Percentiles rank a stretch among this genome's conserved stretches.
These are phyloP conservation scores for Trichacis sp. DNA, from an alignment of 2,888 invertebrate genomes.

Conservation along the genomic window DNA sequence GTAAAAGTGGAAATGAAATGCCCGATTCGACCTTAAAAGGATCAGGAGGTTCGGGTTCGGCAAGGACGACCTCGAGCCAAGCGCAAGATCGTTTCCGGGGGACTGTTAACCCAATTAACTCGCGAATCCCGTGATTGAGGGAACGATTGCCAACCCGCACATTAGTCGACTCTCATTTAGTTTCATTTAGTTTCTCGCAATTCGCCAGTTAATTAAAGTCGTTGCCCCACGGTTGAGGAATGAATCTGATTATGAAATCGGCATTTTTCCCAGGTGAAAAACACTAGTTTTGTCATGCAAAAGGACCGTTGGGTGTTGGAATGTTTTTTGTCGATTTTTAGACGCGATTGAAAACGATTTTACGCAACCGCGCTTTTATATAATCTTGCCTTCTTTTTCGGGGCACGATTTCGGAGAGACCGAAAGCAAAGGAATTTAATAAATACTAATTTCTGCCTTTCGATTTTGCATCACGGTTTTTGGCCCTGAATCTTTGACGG, in stretches of 20 bases:
- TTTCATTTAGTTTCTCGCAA: neutral
- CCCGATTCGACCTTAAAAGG: conserved; percentile 31
- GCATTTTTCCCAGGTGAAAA: too few relatives aligned
- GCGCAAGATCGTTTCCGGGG: conserved; percentile 28
- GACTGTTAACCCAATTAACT: conserved; percentile 34
- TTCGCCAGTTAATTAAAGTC: neutral
- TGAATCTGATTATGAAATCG: neutral
- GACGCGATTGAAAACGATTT: too few relatives aligned
- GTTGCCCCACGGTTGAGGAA: neutral
- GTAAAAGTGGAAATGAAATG: conserved; percentile 36
- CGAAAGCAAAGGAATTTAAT: conserved; percentile 26
- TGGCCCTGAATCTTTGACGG: conserved; percentile 43
- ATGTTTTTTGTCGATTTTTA: too few relatives aligned
- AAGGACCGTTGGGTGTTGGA: too few relatives aligned
- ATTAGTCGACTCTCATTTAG: conserved; percentile 4
- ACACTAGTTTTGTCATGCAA: too few relatives aligned
- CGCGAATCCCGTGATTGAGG: conserved; percentile 19
- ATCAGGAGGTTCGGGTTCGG: conserved; percentile 17
- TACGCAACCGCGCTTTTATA: too few relatives aligned
- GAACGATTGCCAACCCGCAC: conserved; percentile 12
- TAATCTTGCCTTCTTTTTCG: conserved; percentile 7
- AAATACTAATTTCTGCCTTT: conserved; percentile 19
- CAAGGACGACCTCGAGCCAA: conserved; percentile 34
- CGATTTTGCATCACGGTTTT: conserved; percentile 13
- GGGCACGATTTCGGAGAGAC: neutral